Evolutionary conservation across 1,140 invertebrate species (phyloP).

Genomic region (Lethrus apterus): DNA sequence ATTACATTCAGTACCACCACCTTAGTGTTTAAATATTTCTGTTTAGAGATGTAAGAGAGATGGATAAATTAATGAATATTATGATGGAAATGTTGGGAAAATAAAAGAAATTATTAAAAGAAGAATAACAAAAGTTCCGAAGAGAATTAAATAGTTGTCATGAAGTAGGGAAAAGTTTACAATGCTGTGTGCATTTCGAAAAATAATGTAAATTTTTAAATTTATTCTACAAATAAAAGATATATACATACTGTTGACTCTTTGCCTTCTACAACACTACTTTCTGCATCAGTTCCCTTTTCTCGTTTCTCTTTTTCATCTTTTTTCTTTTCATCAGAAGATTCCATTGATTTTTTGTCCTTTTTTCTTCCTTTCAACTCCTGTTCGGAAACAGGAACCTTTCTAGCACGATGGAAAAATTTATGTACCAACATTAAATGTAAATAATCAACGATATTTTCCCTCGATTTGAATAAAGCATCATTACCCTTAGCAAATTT

Average conservation of each 20-base stretch:
- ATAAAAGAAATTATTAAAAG: no score
- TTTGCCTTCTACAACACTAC: constrained; percentile 37
- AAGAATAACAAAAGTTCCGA: no score
- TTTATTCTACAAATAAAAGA: no score
- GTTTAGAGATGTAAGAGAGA: no score
- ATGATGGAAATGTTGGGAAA: no score
- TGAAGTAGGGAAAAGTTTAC: no score
- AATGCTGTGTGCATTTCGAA: no score
- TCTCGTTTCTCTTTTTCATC: constrained; percentile 29
- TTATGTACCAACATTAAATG: constrained; percentile 85
- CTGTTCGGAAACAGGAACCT: constrained; percentile 71
- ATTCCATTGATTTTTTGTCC: constrained; percentile 50
- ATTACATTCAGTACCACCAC: no score
- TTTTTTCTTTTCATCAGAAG: constrained; percentile 33
- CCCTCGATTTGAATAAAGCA: constrained; percentile 72
- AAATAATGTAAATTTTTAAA: no score
- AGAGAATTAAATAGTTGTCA: no score
- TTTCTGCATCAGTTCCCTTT: constrained; percentile 38
- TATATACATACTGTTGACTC: constrained; percentile 21
- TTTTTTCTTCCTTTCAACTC: constrained; percentile 64
- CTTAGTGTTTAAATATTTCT: no score
- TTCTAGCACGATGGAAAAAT: constrained; percentile 90
- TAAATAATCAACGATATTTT: constrained; percentile 72
- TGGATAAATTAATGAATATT: no score
- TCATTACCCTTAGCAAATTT: constrained; percentile 78